phyloP scores from a whole-genome alignment of 2,797 vertebrate genomes.

The Trachurus trachurus region DNA sequence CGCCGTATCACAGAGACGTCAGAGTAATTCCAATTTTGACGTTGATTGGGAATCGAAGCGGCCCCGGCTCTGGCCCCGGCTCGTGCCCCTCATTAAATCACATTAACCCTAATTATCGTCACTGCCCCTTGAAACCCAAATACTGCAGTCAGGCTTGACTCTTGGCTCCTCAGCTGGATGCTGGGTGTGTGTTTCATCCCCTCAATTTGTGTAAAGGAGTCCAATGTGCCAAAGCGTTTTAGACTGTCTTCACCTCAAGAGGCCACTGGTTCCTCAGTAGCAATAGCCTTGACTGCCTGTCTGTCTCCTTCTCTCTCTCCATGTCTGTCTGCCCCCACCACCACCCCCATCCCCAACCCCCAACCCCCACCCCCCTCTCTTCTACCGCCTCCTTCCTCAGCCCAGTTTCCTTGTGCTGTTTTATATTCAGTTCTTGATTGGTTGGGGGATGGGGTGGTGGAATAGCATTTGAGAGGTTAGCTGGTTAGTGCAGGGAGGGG shows the following conservation, averaged over 20 bases:
- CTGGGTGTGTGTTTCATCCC: slow-evolving; percentile 67
- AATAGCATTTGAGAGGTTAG: slow-evolving; percentile 74
- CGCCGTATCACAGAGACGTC: slow-evolving; percentile 54
- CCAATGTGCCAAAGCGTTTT: slow-evolving; percentile 60
- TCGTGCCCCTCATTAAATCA: slow-evolving; percentile 74
- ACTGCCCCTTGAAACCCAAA: slow-evolving; percentile 69
- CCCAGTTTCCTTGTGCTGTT: slow-evolving; percentile 74
- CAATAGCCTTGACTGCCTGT: slow-evolving; percentile 44
- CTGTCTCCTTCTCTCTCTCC: slow-evolving; percentile 13
- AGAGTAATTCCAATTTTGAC: slow-evolving; percentile 69
- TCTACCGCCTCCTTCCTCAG: slow-evolving; percentile 41
- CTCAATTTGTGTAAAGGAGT: slow-evolving; percentile 60
- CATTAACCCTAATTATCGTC: slow-evolving; percentile 82
- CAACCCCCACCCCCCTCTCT: neutral
- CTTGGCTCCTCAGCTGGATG: slow-evolving; percentile 69
- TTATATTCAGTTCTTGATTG: slow-evolving; percentile 84
- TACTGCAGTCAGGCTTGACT: slow-evolving; percentile 53
- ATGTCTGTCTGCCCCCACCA: slow-evolving; percentile 2
- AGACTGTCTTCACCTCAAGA: slow-evolving; percentile 77
- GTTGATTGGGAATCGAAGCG: slow-evolving; percentile 59
- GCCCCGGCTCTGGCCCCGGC: slow-evolving; percentile 31
- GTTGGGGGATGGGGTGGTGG: slow-evolving; percentile 75
- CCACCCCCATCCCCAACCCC: neutral
- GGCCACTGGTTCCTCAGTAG: slow-evolving; percentile 67
- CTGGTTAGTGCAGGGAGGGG: slow-evolving; percentile 64